A percentile compares a stretch with the other conserved stretches of the same genome.
phyloP scores from a whole-genome alignment of 1,140 invertebrate genomes.

The Bursaphelenchus mucronatus region DNA sequence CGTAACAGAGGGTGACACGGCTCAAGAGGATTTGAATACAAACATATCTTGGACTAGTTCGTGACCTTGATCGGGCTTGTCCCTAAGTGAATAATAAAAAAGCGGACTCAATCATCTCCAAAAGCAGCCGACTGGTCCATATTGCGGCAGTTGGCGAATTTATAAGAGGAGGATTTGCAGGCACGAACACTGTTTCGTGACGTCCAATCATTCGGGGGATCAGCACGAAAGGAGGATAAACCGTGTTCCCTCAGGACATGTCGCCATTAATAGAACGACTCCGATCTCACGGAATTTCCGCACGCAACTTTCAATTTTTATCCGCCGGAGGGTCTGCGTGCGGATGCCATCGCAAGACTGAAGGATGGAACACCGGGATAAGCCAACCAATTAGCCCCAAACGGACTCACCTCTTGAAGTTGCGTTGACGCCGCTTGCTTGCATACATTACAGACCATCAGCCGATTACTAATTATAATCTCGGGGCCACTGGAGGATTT shows the following conservation, averaged over 20 bases:
- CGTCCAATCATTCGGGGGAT: too few species aligned
- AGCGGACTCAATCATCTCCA: too few species aligned
- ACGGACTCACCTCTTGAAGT: conserved; percentile 31
- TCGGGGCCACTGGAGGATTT: neutral
- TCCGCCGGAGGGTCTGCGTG: neutral
- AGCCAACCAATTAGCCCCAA: neutral
- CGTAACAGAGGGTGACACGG: too few species aligned
- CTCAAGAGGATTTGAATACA: too few species aligned
- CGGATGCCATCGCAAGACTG: conserved; percentile 8
- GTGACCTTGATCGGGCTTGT: too few species aligned
- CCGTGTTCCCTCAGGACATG: neutral
- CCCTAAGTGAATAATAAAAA: too few species aligned
- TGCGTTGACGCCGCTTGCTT: conserved; percentile 24
- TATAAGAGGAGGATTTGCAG: too few species aligned
- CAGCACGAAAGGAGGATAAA: neutral
- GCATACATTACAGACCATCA: conserved; percentile 25
- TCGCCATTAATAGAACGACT: conserved; percentile 2
- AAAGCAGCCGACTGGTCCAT: too few species aligned
- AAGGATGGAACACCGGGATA: neutral
- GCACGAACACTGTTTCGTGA: too few species aligned
- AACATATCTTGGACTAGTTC: too few species aligned
- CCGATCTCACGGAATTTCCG: conserved; percentile 3
- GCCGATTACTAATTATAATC: conserved; percentile 3
- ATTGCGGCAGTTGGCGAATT: too few species aligned
- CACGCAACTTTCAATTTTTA: neutral